A percentile compares a stretch with the other conserved stretches of the same genome.
Conservation (phyloP, 2,888 invertebrate species). For the Drosophila subsilvestris region DNA sequence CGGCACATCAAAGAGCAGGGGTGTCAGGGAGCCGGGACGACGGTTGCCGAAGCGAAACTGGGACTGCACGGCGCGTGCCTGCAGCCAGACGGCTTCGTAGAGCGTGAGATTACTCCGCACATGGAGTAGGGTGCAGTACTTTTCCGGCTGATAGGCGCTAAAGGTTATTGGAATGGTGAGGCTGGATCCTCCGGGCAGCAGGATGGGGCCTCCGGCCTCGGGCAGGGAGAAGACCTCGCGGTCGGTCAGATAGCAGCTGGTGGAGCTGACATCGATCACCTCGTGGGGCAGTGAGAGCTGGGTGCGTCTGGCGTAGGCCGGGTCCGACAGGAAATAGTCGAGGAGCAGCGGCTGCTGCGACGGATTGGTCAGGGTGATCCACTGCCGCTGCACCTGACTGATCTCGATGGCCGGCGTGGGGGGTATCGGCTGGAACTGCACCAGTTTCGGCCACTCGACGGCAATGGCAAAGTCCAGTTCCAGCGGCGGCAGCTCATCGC, state of each 20-base stretch:
- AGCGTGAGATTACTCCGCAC: slow-evolving; percentile 96
- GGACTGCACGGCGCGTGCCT: slow-evolving; percentile 93
- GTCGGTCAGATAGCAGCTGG: slow-evolving; percentile 81
- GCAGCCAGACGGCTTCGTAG: slow-evolving; percentile 92
- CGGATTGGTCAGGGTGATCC: slow-evolving; percentile 82
- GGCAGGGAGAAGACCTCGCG: slow-evolving; percentile 80
- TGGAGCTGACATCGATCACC: slow-evolving; percentile 81
- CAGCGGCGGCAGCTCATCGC: slow-evolving; percentile 80
- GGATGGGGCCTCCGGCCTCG: slow-evolving; percentile 59
- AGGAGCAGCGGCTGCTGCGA: slow-evolving; percentile 78
- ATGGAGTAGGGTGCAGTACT: slow-evolving; percentile 83
- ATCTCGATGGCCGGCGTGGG: slow-evolving; percentile 81
- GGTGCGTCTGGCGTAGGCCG: slow-evolving; percentile 75
- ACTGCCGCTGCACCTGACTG: slow-evolving; percentile 77
- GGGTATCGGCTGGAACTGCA: slow-evolving; percentile 73
- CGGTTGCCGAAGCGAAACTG: slow-evolving; percentile 95
- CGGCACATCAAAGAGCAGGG: slow-evolving; percentile 91
- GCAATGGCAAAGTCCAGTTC: slow-evolving; percentile 82
- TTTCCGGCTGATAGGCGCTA: slow-evolving; percentile 74
- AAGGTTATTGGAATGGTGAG: slow-evolving; percentile 80
- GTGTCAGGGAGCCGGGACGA: slow-evolving; percentile 90
- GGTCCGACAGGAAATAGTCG: slow-evolving; percentile 81
- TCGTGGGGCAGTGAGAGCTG: slow-evolving; percentile 81
- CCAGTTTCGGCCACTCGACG: slow-evolving; percentile 83
- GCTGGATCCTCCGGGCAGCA: slow-evolving; percentile 75